Evolutionary conservation across 2,797 vertebrate species (phyloP).

Genomic region (Mormyrops boulengeri): DNA sequence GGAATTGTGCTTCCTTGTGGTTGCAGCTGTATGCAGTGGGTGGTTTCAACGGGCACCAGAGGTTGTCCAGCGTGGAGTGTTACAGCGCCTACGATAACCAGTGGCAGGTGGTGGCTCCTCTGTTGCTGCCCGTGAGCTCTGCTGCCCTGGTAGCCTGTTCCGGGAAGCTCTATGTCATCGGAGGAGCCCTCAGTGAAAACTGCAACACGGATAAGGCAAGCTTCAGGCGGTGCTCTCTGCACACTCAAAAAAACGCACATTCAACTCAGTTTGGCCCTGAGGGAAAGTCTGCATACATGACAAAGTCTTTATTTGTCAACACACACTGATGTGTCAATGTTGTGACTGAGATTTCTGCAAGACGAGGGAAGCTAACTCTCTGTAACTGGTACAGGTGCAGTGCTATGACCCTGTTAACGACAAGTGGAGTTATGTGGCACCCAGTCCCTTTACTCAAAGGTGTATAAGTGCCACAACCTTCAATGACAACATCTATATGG

Average conservation of each 20-base stretch:
- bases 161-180: conserved; percentile 63
- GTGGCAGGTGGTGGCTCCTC: conserved; percentile 49
- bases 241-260: neutral
- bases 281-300: neutral
- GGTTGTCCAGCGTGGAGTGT: conserved; percentile 61
- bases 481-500: conserved; percentile 62
- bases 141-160: conserved; percentile 54
- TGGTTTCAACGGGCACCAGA: conserved; percentile 61
- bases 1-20: conserved; percentile 14
- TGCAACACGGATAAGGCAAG: conserved; percentile 62
- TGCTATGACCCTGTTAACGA: conserved; percentile 60
- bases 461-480: conserved; percentile 60
- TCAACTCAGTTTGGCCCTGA: neutral
- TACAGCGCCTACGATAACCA: conserved; percentile 63
- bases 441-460: conserved; percentile 62
- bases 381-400: conserved; percentile 57
- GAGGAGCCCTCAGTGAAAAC: conserved; percentile 57
- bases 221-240: neutral
- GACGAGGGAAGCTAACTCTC: neutral
- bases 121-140: conserved; percentile 62
- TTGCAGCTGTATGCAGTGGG: conserved; percentile 65
- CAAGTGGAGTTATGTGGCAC: conserved; percentile 50
- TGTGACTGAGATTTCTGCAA: neutral
- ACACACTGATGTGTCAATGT: neutral
- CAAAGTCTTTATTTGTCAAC: neutral